Evolutionary conservation across 1,140 invertebrate genomes (phyloP), one percentile per base, ranked within the genome.

Genomic region (Orussus abietinus): DNA sequence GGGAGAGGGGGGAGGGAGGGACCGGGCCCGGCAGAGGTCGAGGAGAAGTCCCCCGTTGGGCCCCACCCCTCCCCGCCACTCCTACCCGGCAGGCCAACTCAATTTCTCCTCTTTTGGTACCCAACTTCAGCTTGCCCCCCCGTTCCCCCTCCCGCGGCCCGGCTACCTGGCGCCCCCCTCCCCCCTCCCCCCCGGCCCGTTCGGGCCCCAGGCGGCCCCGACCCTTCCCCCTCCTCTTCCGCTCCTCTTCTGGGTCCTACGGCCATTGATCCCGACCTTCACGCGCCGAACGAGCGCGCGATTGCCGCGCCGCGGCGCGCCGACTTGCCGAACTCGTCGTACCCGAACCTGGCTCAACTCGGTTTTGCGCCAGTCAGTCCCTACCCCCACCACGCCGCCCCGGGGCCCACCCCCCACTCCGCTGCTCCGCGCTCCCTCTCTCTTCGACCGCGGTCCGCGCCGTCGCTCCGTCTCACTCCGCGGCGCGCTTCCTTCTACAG

Each of bases 241-340:
- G 32, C 44, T 37, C 46, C 42, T 55, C 46, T 49, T 47, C 60
- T 57, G 66, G 66, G 66, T 69, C 66, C 69, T 70, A 67, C 67
- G 69, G 69, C 66, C 69, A 64, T 72, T 71, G 69, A 72, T 72
- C 69, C 68, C 68, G 69, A 72, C 69, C 69, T 72, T 72, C 69
- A 67, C 66, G 65, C 67, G 69, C 67, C 64, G 63, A 69, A 70
- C 66, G 59, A 65, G 48, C 65, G n/a, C n/a, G 62, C 66, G 67
- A 69, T 70, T 57, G 66, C 64, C 59, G n/a, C n/a, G n/a, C n/a
- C n/a, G n/a, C n/a, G 62, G 66, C 64, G 65, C 68, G 65, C 59
- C 56, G 54, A 56, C 51, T 62, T 61, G 53, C 59, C 56, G 52
- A 62, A 62, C 56, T 52, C 49, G n/a, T n/a, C n/a, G 45, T 50